Evolutionary conservation across 2,797 vertebrate species (phyloP).

Genomic region (Euphonia xanthogaster): DNA sequence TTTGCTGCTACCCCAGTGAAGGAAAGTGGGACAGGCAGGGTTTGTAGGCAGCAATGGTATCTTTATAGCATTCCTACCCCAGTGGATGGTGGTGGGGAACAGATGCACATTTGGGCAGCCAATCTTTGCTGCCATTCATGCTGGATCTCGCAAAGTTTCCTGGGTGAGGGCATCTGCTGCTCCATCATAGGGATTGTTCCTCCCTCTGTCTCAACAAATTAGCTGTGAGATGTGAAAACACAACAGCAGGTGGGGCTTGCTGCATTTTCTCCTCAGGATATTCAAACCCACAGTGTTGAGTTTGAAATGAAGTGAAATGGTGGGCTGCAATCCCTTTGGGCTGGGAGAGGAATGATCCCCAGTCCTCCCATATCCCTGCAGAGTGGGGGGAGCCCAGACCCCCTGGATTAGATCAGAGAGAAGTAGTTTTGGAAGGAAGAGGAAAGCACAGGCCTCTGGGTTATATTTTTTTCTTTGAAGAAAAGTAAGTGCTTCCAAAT

Average conservation of each 20-base stretch:
- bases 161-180: background rate
- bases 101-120: background rate
- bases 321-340: background rate
- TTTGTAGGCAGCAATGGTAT: background rate
- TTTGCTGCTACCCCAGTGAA: background rate
- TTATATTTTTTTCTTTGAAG: constrained; percentile 13
- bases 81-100: background rate
- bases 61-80: background rate
- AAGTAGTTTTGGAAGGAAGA: constrained; percentile 13
- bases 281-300: background rate
- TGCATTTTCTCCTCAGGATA: background rate
- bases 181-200: background rate
- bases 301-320: background rate
- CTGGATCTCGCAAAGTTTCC: background rate
- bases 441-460: constrained; percentile 2
- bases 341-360: background rate
- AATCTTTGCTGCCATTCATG: background rate
- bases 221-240: background rate
- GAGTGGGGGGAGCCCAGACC: background rate
- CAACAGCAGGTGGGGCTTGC: background rate
- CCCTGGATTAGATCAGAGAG: background rate
- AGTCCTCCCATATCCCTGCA: background rate
- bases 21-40: background rate
- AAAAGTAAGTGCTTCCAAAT: constrained; percentile 58
- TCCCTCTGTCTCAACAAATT: background rate